Evolutionary conservation across 2,797 vertebrate genomes (phyloP), one percentile per base, ranked within the genome.

Genomic region (Thamnophis elegans): DNA sequence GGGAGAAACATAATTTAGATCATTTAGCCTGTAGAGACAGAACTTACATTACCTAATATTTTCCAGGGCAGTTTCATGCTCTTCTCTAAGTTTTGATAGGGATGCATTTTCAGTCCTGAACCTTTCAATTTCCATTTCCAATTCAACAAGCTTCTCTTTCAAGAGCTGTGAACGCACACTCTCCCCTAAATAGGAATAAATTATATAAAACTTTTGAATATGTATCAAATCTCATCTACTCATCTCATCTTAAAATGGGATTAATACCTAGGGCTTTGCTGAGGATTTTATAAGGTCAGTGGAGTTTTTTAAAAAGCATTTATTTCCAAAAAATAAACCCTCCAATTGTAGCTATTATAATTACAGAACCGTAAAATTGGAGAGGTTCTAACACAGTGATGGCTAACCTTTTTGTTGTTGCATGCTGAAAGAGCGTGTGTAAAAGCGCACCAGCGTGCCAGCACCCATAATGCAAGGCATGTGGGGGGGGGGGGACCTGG

Each of bases 81-180:
- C 98, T 94, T 98, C 97, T 89, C 98, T 97, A 53, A 99, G 98
- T 96, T 97, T 98, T 94, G 96, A 88, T 91, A 99, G 97, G 4
- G 97, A 97, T 5, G 96, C 92, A 12, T 99, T 99, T 96, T 99
- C 99, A 95, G 98, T 98, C 98, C 98, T 98, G 95, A 99, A 99
- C 90, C 98, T 98, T 95, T 98, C 98, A 14, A 99, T 99, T 98
- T 99, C 99, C 0, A 97, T 97, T 97, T 99, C 99, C 95, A 99
- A 78, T 96, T 99, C 98, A 47, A 93, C 95, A 32, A 99, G 96
- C 92, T 98, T 98, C 94, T 99, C 98, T 96, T 98, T 98, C 94
- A 99, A 97, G 90, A 98, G 96, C 90, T 97, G 97, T 51, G 99
- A 99, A 94, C 97, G 98, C 95, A 94, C 95, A 95, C 42, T 85